Percentiles rank a stretch among this genome's conserved stretches.
Conservation (phyloP, 92 coral and sea anemone species). For the Siderastrea radians region DNA sequence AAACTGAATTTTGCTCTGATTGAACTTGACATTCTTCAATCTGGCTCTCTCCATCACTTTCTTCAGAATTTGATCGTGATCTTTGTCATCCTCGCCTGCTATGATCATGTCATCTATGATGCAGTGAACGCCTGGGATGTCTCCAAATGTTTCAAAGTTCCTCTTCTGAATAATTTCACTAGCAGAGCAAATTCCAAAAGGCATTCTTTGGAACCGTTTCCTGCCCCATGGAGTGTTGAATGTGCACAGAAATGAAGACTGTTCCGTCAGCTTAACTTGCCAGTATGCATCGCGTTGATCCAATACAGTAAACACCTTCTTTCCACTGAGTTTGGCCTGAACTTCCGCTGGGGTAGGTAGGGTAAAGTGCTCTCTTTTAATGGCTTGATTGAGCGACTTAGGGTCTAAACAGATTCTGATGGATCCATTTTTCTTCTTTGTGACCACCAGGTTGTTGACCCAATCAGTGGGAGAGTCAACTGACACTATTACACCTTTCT, state of each 20-base stretch:
- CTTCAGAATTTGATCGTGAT: conserved; percentile 39
- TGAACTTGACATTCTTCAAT: conserved; percentile 32
- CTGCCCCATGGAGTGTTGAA: conserved; percentile 64
- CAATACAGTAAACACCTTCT: conserved; percentile 26
- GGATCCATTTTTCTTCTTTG: conserved; percentile 56
- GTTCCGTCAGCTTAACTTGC: conserved; percentile 63
- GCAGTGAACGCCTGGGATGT: conserved; percentile 43
- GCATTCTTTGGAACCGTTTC: conserved; percentile 60
- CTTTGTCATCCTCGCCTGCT: conserved; percentile 21
- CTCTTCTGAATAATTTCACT: conserved; percentile 46
- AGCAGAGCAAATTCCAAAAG: conserved; percentile 52
- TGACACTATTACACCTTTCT: conserved; percentile 25
- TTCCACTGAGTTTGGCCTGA: conserved; percentile 34
- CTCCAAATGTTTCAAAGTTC: conserved; percentile 53
- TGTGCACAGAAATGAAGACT: conserved; percentile 60
- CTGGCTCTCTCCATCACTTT: conserved; percentile 36
- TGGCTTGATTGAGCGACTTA: conserved; percentile 26
- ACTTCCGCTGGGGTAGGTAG: conserved; percentile 33
- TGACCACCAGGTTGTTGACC: conserved; percentile 73
- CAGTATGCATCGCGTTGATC: conserved; percentile 48
- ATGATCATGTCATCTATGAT: conserved; percentile 64
- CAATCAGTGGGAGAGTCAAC: conserved; percentile 57
- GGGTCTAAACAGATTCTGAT: conserved; percentile 73
- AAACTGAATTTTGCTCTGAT: conserved; percentile 35
- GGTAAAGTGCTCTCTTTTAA: conserved; percentile 58